phyloP scores from a whole-genome alignment of 2,888 invertebrate genomes.

The Harpalus rubripes region DNA sequence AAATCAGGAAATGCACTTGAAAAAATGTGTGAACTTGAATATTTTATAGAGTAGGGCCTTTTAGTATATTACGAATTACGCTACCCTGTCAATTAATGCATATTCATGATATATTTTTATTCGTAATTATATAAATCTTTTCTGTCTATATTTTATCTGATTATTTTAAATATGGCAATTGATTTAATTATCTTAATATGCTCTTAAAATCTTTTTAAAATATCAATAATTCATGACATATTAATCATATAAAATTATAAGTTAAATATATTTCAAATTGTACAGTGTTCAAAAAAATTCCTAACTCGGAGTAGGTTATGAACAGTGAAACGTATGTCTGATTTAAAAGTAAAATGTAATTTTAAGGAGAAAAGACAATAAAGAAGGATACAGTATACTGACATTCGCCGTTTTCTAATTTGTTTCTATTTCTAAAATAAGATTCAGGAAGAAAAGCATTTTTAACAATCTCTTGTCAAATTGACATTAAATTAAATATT shows the following conservation, averaged over 20 bases:
- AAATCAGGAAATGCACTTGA: constrained; percentile 53
- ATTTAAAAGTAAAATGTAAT: too few species aligned
- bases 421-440: too few species aligned
- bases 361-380: too few species aligned
- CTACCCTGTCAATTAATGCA: background rate
- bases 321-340: too few species aligned
- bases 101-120: constrained; percentile 18
- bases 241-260: background rate
- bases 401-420: too few species aligned
- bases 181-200: background rate
- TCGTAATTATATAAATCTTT: background rate
- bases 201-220: background rate
- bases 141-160: background rate
- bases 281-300: too few species aligned
- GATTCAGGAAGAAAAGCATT: too few species aligned
- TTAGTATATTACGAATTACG: background rate
- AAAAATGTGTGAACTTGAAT: constrained; percentile 32
- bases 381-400: too few species aligned
- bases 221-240: background rate
- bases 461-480: too few species aligned
- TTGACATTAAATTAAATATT: too few species aligned
- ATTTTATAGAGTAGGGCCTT: constrained; percentile 5
- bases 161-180: background rate
- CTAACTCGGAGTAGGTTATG: too few species aligned
- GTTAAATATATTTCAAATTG: too few species aligned